A percentile compares a stretch with the other conserved stretches of the same genome.
These are phyloP conservation scores for Halocynthia roretzi DNA, from an alignment of 23 tunicate genomes.

Conservation along the genomic window DNA sequence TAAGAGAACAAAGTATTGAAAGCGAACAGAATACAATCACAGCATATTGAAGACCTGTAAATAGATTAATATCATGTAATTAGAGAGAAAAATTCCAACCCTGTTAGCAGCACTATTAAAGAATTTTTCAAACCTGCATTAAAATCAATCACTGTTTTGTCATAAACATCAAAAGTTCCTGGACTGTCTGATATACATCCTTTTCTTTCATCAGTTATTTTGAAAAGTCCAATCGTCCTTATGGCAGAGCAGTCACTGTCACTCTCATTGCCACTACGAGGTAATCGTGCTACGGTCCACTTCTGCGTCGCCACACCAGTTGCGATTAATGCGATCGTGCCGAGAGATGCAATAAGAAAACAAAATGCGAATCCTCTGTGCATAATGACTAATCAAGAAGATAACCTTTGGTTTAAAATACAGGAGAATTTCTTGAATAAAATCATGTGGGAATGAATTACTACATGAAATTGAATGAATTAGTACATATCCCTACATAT, in stretches of 20 bases:
- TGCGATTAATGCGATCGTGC: conserved; percentile 14
- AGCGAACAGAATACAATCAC: conserved; percentile 29
- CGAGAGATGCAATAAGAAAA: neutral
- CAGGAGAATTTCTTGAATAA: too few relatives aligned
- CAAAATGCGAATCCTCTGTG: conserved; percentile 5
- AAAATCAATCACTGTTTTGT: too few relatives aligned
- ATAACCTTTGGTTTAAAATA: too few relatives aligned
- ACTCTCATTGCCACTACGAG: neutral
- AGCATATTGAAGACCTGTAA: conserved; percentile 15
- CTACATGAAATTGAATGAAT: too few relatives aligned
- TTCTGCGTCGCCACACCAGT: conserved; percentile 2
- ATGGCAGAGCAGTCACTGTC: conserved; percentile 7
- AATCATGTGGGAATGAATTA: too few relatives aligned
- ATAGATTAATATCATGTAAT: neutral
- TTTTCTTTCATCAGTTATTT: neutral
- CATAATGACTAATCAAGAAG: neutral
- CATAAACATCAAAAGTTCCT: too few relatives aligned
- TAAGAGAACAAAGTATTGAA: conserved; percentile 13
- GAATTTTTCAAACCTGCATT: too few relatives aligned
- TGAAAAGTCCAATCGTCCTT: conserved; percentile 11
- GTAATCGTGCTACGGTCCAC: conserved; percentile 5
- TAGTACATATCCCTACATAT: too few relatives aligned
- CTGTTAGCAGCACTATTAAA: too few relatives aligned
- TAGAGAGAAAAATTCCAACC: too few relatives aligned
- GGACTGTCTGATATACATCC: too few relatives aligned